A percentile compares a stretch with the other conserved stretches of the same genome.
These are phyloP conservation scores for Parotia lawesii DNA, from an alignment of 2,113 vertebrate species.

Conservation along the genomic window DNA sequence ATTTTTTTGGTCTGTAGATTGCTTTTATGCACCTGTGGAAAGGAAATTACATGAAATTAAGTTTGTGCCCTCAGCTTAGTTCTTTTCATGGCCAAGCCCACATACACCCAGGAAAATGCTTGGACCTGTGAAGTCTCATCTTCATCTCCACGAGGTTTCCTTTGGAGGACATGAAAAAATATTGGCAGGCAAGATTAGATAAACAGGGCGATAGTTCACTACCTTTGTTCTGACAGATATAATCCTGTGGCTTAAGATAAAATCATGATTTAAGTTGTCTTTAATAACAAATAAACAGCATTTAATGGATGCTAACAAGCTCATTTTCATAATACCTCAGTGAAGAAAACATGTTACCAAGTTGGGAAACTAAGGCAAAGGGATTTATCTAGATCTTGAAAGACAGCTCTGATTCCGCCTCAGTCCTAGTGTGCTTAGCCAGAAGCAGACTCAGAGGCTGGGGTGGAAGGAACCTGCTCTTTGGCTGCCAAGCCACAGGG, in stretches of 20 bases:
- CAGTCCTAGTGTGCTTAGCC: background rate
- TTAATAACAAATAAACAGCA: background rate
- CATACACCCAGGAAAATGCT: background rate
- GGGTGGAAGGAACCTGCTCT: background rate
- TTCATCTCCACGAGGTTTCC: background rate
- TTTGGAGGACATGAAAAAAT: background rate
- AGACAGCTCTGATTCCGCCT: background rate
- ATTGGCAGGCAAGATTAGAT: background rate
- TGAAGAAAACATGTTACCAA: background rate
- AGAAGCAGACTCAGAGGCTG: background rate
- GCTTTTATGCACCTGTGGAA: background rate
- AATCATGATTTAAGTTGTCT: background rate
- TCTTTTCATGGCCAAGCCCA: accelerated
- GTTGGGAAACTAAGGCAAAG: background rate
- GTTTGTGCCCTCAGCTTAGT: background rate
- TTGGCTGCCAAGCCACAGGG: background rate
- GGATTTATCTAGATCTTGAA: background rate
- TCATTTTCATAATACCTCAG: background rate
- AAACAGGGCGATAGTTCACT: accelerated
- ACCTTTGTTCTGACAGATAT: background rate
- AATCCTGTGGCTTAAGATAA: background rate
- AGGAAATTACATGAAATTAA: background rate
- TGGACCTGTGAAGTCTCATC: background rate
- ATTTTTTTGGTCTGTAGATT: background rate
- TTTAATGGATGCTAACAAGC: background rate